Percentiles rank a stretch among this genome's conserved stretches.
phyloP scores from a whole-genome alignment of 2,113 vertebrate species.

The Centrocercus urophasianus region DNA sequence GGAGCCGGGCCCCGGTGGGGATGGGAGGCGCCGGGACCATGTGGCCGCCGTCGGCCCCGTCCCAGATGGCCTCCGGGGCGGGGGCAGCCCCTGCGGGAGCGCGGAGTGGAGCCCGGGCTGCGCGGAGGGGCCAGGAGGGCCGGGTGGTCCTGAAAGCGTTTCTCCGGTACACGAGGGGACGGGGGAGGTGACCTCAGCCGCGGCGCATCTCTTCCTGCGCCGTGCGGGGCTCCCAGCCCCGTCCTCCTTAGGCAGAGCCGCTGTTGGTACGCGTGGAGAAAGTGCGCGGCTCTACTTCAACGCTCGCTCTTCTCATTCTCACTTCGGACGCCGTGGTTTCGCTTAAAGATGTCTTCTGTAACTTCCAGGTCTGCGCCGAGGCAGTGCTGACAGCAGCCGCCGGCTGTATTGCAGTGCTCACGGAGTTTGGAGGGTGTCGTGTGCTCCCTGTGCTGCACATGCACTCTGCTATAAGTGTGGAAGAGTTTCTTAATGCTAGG shows the following conservation, averaged over 20 bases:
- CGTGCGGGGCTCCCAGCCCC: not conserved
- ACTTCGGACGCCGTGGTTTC: not conserved
- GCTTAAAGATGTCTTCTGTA: not conserved
- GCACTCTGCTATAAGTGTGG: not conserved
- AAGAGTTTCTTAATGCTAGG: not conserved
- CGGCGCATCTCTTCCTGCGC: not conserved
- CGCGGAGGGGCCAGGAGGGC: not conserved
- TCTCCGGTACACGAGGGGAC: not conserved
- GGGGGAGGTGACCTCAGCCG: not conserved
- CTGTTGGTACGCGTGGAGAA: not conserved
- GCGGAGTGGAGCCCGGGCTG: not conserved
- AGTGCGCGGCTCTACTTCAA: not conserved
- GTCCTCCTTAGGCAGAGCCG: too few species aligned
- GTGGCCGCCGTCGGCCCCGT: not conserved
- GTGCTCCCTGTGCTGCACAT: not conserved
- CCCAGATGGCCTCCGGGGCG: not conserved
- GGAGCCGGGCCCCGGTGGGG: not conserved
- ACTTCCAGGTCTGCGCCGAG: not conserved
- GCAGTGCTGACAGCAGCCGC: not conserved
- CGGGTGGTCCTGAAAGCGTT: not conserved
- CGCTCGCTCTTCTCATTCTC: not conserved
- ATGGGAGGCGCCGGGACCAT: not conserved
- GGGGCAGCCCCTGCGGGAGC: not conserved
- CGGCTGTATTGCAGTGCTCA: not conserved
- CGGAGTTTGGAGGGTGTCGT: not conserved